Conservation (phyloP, 2,888 invertebrate genomes). For the Siphlonurus alternatus region DNA sequence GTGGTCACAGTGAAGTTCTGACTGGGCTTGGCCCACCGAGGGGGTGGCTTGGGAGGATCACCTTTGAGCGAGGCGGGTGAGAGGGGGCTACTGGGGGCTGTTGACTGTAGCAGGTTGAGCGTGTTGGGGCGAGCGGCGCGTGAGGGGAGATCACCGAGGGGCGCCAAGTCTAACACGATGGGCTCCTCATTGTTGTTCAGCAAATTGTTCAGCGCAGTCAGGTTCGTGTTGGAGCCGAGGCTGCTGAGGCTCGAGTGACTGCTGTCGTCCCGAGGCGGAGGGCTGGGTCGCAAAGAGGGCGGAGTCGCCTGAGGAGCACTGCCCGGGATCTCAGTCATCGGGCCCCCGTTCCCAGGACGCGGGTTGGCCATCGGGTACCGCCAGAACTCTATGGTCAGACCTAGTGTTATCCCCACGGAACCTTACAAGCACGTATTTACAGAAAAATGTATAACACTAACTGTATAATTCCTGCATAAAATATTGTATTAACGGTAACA, state of each 20-base stretch:
- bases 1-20: constrained; percentile 70
- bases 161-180: constrained; percentile 60
- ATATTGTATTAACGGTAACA: too few relatives aligned
- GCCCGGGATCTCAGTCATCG: constrained; percentile 12
- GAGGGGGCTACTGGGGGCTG: constrained; percentile 5
- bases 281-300: constrained; percentile 17
- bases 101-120: constrained; percentile 48
- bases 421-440: too few relatives aligned
- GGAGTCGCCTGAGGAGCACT: background rate
- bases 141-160: constrained; percentile 23
- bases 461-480: too few relatives aligned
- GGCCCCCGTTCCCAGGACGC: constrained; percentile 32
- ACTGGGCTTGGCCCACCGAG: constrained; percentile 67
- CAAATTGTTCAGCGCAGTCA: constrained; percentile 16
- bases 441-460: too few relatives aligned
- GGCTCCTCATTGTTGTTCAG: constrained; percentile 22
- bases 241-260: constrained; percentile 54
- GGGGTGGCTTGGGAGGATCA: constrained; percentile 52
- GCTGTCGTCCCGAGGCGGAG: constrained; percentile 18
- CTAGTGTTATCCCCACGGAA: too few relatives aligned
- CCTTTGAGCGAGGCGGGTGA: constrained; percentile 12
- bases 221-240: constrained; percentile 30
- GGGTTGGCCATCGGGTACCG: constrained; percentile 60
- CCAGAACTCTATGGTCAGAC: constrained; percentile 22
- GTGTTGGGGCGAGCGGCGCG: constrained; percentile 57